These are phyloP conservation scores for Tethea ocularis DNA, from an alignment of 2,888 invertebrate species.

Conservation along the genomic window DNA sequence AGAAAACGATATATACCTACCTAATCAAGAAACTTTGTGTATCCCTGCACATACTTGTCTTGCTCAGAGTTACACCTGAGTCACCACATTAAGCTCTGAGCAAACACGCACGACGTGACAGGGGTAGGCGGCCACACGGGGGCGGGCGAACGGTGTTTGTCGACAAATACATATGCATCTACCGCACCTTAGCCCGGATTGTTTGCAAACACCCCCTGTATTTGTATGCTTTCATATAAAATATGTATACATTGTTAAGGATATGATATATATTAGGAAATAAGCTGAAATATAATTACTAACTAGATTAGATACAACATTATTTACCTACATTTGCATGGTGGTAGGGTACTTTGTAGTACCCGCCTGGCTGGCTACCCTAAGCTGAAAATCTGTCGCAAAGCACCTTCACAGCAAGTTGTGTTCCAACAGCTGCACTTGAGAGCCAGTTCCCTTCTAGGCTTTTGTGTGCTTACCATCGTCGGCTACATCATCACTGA, in stretches of 20 bases:
- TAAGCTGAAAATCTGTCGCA: too few relatives aligned
- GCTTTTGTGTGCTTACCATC: too few relatives aligned
- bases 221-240: neutral
- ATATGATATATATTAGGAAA: neutral
- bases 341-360: too few relatives aligned
- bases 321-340: too few relatives aligned
- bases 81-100: neutral
- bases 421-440: too few relatives aligned
- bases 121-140: neutral
- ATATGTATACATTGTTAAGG: neutral
- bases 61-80: neutral
- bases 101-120: slow-evolving; percentile 1
- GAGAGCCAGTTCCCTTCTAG: too few relatives aligned
- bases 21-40: neutral
- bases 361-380: too few relatives aligned
- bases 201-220: neutral
- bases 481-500: too few relatives aligned
- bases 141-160: neutral
- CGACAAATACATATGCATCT: neutral
- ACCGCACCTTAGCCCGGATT: neutral
- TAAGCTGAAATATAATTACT: too few relatives aligned
- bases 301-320: too few relatives aligned
- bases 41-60: neutral
- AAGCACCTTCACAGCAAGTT: too few relatives aligned
- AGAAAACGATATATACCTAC: neutral